Evolutionary conservation across 2,113 vertebrate genomes (phyloP).

Genomic region (Gymnogyps californianus): DNA sequence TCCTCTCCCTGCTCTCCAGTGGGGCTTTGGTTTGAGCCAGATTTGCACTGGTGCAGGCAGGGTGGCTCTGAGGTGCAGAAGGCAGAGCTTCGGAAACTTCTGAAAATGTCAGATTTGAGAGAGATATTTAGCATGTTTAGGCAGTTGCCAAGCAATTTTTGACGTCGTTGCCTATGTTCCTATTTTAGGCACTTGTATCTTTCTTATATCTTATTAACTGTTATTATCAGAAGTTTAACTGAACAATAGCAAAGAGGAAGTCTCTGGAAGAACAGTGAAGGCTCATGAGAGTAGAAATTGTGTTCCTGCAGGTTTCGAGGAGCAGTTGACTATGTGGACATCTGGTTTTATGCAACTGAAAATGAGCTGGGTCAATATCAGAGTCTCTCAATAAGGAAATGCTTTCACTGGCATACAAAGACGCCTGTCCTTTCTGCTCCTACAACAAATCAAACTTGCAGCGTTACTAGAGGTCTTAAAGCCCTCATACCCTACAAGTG

Average conservation of each 20-base stretch:
- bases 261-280: not conserved
- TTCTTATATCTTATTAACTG: not conserved
- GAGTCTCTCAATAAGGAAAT: not conserved
- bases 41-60: rapidly evolving
- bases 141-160: not conserved
- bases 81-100: not conserved
- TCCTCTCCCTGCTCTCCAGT: not conserved
- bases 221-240: not conserved
- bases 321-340: not conserved
- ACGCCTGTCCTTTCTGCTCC: not conserved
- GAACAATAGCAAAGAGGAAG: not conserved
- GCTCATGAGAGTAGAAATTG: not conserved
- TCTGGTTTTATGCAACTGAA: not conserved
- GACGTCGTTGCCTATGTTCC: not conserved
- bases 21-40: rapidly evolving
- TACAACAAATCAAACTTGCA: no score
- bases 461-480: not conserved
- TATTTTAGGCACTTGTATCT: not conserved
- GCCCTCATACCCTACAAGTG: not conserved
- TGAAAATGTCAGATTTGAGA: not conserved
- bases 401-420: not conserved
- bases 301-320: not conserved
- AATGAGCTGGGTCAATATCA: rapidly evolving
- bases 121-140: not conserved
- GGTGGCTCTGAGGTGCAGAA: not conserved